These are phyloP conservation scores for Herpailurus yagouaroundi DNA, from an alignment of 2,113 vertebrate species.

Conservation along the genomic window DNA sequence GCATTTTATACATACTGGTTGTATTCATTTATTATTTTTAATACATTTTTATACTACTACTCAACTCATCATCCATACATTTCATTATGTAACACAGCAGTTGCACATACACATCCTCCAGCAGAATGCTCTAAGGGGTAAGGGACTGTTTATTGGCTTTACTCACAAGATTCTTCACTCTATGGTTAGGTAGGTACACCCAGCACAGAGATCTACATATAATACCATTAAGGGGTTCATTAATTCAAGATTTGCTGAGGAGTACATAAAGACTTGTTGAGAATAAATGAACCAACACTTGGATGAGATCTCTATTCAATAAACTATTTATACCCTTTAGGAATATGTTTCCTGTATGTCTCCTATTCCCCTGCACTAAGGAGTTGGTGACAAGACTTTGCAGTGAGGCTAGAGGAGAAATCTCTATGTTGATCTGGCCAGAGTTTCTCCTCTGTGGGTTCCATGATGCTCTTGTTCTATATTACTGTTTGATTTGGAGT, in stretches of 20 bases:
- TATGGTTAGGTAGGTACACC: background rate
- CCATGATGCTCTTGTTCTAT: background rate
- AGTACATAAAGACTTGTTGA: background rate
- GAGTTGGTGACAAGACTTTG: background rate
- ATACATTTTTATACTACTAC: background rate
- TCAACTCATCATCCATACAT: background rate
- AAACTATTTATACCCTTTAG: background rate
- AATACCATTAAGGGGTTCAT: background rate
- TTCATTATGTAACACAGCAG: background rate
- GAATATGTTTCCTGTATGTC: background rate
- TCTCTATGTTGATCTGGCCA: background rate
- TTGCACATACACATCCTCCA: background rate
- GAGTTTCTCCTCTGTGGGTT: background rate
- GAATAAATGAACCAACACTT: background rate
- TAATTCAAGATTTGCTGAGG: background rate
- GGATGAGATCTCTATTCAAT: background rate
- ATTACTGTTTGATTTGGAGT: background rate
- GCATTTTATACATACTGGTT: background rate
- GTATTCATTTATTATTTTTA: slow-evolving; percentile 13
- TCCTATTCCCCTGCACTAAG: background rate
- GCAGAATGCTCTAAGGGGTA: background rate
- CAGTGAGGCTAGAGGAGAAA: background rate
- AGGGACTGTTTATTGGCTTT: background rate
- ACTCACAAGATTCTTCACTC: background rate
- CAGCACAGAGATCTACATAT: background rate